Percentiles rank a stretch among this genome's conserved stretches.
These are phyloP conservation scores for Cyrtorhinus lividipennis DNA, from an alignment of 1,140 invertebrate genomes.

Conservation along the genomic window DNA sequence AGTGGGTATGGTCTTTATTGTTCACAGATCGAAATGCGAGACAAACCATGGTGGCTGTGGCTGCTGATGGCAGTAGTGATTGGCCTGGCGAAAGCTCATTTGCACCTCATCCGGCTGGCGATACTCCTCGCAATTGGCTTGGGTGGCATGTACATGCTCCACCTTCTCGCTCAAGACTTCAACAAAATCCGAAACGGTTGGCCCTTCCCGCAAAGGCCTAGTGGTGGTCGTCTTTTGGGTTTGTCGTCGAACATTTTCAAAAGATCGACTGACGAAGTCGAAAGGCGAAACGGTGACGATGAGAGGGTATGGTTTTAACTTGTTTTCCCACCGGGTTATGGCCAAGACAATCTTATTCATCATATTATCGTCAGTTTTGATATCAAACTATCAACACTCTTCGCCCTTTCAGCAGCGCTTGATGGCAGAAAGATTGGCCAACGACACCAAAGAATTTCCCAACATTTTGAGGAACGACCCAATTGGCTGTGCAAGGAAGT, in stretches of 20 bases:
- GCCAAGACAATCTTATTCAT: no score
- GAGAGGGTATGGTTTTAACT: no score
- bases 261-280: constrained; percentile 11
- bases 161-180: constrained; percentile 34
- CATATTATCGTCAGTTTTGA: no score
- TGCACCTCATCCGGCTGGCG: constrained; percentile 11
- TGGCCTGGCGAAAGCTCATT: constrained; percentile 7
- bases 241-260: background rate
- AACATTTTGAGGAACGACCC: constrained; percentile 19
- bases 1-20: background rate
- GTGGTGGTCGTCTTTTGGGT: background rate
- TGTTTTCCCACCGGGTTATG: no score
- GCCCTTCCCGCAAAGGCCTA: constrained; percentile 11
- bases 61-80: background rate
- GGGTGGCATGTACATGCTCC: constrained; percentile 31
- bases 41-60: constrained; percentile 6
- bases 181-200: constrained; percentile 30
- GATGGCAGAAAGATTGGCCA: constrained; percentile 9
- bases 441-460: constrained; percentile 12
- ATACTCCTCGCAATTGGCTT: background rate
- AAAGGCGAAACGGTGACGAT: background rate
- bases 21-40: constrained; percentile 3
- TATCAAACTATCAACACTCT: background rate
- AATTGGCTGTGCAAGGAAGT: constrained; percentile 25
- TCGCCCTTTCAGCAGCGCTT: constrained; percentile 3